Base-by-base conservation (phyloP, 2,113 vertebrate species). In the Lynx canadensis region DNA sequence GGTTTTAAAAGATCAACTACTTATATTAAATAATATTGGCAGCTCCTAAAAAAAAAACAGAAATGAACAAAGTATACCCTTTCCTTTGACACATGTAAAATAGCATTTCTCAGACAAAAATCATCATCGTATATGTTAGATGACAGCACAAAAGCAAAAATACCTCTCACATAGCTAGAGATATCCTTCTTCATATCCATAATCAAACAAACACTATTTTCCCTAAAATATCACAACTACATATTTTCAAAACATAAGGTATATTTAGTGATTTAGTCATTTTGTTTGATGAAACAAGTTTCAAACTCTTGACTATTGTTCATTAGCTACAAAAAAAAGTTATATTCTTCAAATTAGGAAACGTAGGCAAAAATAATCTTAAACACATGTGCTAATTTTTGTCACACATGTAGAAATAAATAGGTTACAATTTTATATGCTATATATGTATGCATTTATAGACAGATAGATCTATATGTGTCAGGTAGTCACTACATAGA, bases 51-150 rank as follows among this genome's bases (percentile, higher is more conserved):
- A 63, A 41, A 41, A 69, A 95, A 96, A 65, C 36, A 50, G n/a
- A 95, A 89, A 91, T 93, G 13, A 96, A 11, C 27, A 88, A 82
- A 65, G 18, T 50, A 93, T 89, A 71, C 15, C 50, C 41, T 82
- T 91, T 97, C 38, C 82, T 11, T 97, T 96, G 66, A 45, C 13
- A 94, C 31, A 73, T 73, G 19, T 36, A 15, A 92, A 94, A 81
- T 91, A n/a, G 45, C 25, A 95, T 65, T 29, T 91, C 97, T 52
- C 83, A 96, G 94, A 83, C 85, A 66, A 94, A 79, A 69, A 90
- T 97, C 27, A 96, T 73, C 74, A 97, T 97, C 29, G 36, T 92
- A 65, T 81, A 96, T 38, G 60, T 97, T 66, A 91, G 63, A 66
- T 71, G 65, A 90, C 15, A 83, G 95, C 88, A 94, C 36, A 65